A percentile compares a stretch with the other conserved stretches of the same genome.
Evolutionary conservation across 2,888 invertebrate species (phyloP).

Genomic region (Parnassius mnemosyne): DNA sequence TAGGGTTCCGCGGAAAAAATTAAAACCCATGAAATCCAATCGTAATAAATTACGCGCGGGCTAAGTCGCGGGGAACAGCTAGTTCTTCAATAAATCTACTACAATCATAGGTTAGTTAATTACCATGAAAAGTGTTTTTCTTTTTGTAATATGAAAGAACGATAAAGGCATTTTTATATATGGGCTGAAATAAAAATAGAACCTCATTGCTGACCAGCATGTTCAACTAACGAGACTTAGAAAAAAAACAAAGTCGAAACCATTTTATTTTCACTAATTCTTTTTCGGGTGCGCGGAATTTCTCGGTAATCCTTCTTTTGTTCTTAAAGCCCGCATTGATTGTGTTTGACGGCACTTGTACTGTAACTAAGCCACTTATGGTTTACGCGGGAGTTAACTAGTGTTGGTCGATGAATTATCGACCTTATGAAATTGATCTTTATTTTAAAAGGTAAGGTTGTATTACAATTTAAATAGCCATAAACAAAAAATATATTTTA

Average conservation of each 20-base stretch:
- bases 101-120: conserved; percentile 1
- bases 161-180: conserved; percentile 28
- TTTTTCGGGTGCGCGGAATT: conserved; percentile 45
- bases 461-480: no score
- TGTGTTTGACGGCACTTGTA: conserved; percentile 66
- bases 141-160: conserved; percentile 20
- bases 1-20: no score
- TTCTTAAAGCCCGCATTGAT: conserved; percentile 69
- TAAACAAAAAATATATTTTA: no score
- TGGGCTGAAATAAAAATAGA: conserved; percentile 35
- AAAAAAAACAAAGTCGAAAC: conserved; percentile 35
- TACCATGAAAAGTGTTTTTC: conserved; percentile 15
- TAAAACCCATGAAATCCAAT: no score
- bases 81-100: no score
- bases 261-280: conserved; percentile 49
- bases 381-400: conserved; percentile 42
- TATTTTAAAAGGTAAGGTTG: no score
- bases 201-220: conserved; percentile 39
- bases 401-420: conserved; percentile 13
- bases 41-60: no score
- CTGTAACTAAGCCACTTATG: conserved; percentile 77
- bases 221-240: conserved; percentile 39
- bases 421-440: neutral
- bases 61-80: no score
- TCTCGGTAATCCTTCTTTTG: conserved; percentile 64